Evolutionary conservation across 2,888 invertebrate genomes (phyloP), one percentile per base, ranked within the genome.

Genomic region (Arctia plantaginis): DNA sequence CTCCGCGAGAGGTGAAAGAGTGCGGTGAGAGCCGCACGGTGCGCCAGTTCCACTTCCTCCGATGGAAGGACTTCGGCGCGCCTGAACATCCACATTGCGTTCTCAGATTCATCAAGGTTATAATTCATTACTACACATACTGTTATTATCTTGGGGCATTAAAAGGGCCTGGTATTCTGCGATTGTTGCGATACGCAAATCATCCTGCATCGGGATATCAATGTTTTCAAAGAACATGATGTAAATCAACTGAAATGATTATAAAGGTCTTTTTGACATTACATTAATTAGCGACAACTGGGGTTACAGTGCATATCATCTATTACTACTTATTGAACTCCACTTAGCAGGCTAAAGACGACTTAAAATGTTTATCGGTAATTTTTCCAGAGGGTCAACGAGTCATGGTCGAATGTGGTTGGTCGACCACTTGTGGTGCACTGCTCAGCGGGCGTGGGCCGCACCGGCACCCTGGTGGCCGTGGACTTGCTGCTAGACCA

Each of bases 61-160:
- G 98, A 85, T 99, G 99, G 99, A 99, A 98, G 91, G 99, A 99
- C 92, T 99, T 99, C 89, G 98, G 98, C 91, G 99, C 99, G 1
- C 99, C 99, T 0, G 99, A 99, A 88, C 98, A 99, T 93, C 98
- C 99, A 0, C 98, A 98, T 85, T 99, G 99, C 55, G 98, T 99
- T 86, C 97, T 99, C 72, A 98, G 98, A 89, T 99, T 99, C 89
- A 98, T 99, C 75, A 98, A 98, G 93, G 96, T 95, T 33, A 72
- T 74, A 18, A 1, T 30, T 30, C 62, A 30, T 59, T 1, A 59
- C 59, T 59, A 6, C 13, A 27, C 13, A 3, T n/a, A n/a, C 10
- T 20, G 20, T 4, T 47, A 47, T 47, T 47, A 20, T 20, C 47
- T 47, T 13, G 1, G 47, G 20, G 4, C 47, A 18, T 18, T 47